phyloP scores from a whole-genome alignment of 2,888 invertebrate genomes.

The Cephus nigrinus region DNA sequence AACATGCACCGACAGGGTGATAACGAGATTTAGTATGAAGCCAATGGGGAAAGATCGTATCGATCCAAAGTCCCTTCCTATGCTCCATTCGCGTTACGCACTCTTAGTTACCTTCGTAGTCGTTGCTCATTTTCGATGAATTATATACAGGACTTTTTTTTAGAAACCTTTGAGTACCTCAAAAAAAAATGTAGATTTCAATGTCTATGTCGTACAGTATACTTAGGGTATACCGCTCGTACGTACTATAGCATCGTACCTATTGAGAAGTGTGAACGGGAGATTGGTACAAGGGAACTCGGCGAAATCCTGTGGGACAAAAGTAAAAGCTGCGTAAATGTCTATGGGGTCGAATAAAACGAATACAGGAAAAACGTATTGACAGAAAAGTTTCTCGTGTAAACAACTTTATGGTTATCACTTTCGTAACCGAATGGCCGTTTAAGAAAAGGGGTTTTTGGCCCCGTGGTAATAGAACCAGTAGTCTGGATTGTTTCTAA shows the following conservation, averaged over 20 bases:
- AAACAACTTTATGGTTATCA: constrained; percentile 44
- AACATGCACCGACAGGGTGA: constrained; percentile 46
- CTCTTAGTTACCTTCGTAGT: background rate
- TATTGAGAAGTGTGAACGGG: background rate
- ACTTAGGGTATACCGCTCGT: background rate
- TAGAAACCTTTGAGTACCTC: background rate
- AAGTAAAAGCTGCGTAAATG: background rate
- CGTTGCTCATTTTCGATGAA: background rate
- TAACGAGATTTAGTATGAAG: constrained; percentile 42
- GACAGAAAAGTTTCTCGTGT: constrained; percentile 16
- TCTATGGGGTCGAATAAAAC: background rate
- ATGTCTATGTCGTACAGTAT: background rate
- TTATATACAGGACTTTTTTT: background rate
- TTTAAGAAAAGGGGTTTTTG: constrained; percentile 1
- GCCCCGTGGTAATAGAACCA: background rate
- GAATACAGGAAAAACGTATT: background rate
- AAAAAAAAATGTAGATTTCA: background rate
- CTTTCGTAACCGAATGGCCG: constrained; percentile 11
- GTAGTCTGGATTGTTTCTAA: background rate
- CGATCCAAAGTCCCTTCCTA: background rate
- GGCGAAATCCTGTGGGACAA: background rate
- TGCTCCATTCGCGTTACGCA: background rate
- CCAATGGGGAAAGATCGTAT: background rate
- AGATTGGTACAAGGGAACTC: background rate
- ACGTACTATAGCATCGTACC: background rate